phyloP scores from a whole-genome alignment of 2,888 invertebrate genomes.

The Limulus polyphemus region DNA sequence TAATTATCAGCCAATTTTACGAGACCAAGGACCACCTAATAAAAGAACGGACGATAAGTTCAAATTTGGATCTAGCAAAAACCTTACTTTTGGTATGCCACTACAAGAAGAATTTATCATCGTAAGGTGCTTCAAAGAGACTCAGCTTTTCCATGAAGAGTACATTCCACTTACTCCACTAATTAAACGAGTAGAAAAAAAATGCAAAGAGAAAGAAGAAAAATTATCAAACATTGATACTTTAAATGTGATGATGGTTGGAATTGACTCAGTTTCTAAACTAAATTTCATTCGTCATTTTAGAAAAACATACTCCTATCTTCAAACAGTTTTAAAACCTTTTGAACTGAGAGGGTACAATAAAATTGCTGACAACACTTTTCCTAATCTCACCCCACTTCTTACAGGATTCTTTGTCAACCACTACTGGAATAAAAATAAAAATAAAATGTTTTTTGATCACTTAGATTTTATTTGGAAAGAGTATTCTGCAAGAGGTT shows the following conservation, averaged over 20 bases:
- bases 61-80: slow-evolving; percentile 7
- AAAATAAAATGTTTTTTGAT: slow-evolving; percentile 50
- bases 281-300: background rate
- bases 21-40: slow-evolving; percentile 14
- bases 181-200: slow-evolving; percentile 15
- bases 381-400: slow-evolving; percentile 71
- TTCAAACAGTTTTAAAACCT: background rate
- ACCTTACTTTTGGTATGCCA: slow-evolving; percentile 13
- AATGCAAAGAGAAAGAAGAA: background rate
- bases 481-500: slow-evolving; percentile 42
- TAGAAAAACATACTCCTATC: background rate
- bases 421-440: slow-evolving; percentile 18
- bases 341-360: slow-evolving; percentile 39
- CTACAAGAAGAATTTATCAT: slow-evolving; percentile 18
- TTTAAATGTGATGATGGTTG: background rate
- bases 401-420: slow-evolving; percentile 47
- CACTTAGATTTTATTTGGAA: slow-evolving; percentile 77
- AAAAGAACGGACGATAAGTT: slow-evolving; percentile 16
- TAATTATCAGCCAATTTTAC: slow-evolving; percentile 12
- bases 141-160: slow-evolving; percentile 15
- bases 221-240: background rate
- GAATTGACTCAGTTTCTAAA: background rate
- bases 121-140: slow-evolving; percentile 14
- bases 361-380: slow-evolving; percentile 87
- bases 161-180: slow-evolving; percentile 18